Evolutionary conservation across 2,888 invertebrate genomes (phyloP), one percentile per base, ranked within the genome.

Genomic region (Calephelis perditalis): DNA sequence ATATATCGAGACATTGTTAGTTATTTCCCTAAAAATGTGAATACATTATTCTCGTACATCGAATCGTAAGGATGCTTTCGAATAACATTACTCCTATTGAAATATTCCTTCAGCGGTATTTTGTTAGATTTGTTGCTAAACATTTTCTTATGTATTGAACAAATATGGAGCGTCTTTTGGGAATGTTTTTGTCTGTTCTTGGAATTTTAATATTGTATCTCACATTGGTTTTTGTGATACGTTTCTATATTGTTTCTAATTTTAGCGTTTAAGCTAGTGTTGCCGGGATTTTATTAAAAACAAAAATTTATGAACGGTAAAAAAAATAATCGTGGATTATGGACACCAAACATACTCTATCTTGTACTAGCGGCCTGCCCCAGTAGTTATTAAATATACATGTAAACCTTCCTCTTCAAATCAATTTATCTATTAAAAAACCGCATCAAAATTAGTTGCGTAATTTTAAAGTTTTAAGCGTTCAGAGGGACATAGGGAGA

Each of bases 1-100:
- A 52, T 52, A 35, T 52, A 52, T 52, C 49, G 49, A 11, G 35
- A 52, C 35, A 52, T 52, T 52, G 49, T 52, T 52, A 52, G 49
- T 52, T 52, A 52, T 52, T 52, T 52, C 5, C 26, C 15, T 52
- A 15, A 52, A 49, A 52, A 52, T 52, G 52, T 26, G 35, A 26
- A 52, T 52, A 52, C 35, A 52, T 52, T 35, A 52, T 52, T 35
- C 11, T 26, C 26, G 26, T 26, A 52, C 52, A 35, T 52, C 26
- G 26, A 26, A 35, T 35, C 7, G 35, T 52, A 52, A 52, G 52
- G 35, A 26, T 52, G 52, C 52, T 35, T 52, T 52, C 35, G 26
- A 35, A 35, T 52, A 35, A 52, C 52, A 35, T 52, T 52, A 52
- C 35, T 52, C 26, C 52, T 26, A 7, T 26, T 52, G 35, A 52